Evolutionary conservation across 1,140 invertebrate species (phyloP).

Genomic region (Bombus sylvicola): DNA sequence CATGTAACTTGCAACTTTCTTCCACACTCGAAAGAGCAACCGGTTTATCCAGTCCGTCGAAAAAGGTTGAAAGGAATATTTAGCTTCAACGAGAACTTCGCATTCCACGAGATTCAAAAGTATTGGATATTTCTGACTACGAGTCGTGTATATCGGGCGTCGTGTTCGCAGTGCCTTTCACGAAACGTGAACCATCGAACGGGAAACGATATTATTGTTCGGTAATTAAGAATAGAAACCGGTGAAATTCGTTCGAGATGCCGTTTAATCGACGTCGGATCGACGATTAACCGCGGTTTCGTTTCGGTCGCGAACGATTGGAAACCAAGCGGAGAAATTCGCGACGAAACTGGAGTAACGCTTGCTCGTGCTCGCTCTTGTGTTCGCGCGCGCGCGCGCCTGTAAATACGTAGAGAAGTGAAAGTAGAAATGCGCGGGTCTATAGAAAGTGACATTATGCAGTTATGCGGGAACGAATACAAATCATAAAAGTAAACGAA

Average conservation of each 20-base stretch:
- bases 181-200: neutral
- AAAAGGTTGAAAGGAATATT: neutral
- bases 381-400: neutral
- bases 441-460: conserved; percentile 56
- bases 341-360: conserved; percentile 51
- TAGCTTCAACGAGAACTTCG: neutral
- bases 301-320: conserved; percentile 29
- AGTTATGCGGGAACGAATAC: conserved; percentile 50
- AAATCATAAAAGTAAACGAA: conserved; percentile 26
- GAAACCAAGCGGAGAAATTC: conserved; percentile 43
- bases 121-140: no score
- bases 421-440: conserved; percentile 49
- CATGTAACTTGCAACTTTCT: neutral
- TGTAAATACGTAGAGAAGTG: conserved; percentile 21
- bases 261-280: neutral
- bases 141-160: no score
- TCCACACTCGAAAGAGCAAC: neutral
- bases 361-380: neutral
- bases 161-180: neutral
- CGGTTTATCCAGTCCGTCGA: neutral
- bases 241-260: conserved; percentile 17
- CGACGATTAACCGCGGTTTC: neutral
- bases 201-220: neutral
- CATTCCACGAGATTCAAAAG: neutral
- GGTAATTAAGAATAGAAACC: conserved; percentile 12